These are phyloP conservation scores for Drosophila algonquin DNA, from an alignment of 2,888 invertebrate species.

Conservation along the genomic window DNA sequence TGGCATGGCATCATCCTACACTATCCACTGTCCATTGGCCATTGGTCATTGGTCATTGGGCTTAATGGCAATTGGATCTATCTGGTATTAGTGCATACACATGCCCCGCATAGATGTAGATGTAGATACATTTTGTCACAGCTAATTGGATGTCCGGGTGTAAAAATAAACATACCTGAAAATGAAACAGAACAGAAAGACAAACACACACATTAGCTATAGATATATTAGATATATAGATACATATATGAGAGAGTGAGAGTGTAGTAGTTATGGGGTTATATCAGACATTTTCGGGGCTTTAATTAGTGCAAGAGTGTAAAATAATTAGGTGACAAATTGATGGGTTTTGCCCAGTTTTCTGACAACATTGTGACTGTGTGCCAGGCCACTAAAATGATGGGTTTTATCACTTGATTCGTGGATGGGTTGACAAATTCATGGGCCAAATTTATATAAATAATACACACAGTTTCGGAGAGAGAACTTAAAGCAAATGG, in stretches of 20 bases:
- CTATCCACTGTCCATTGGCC: background rate
- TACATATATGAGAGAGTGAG: no score
- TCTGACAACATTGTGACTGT: background rate
- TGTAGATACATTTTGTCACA: conserved; percentile 18
- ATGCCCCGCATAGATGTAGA: conserved; percentile 1
- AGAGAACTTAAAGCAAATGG: no score
- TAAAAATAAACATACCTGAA: conserved; percentile 43
- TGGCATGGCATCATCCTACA: background rate
- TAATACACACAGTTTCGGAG: no score
- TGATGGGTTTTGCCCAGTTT: background rate
- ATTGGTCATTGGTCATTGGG: background rate
- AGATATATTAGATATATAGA: background rate
- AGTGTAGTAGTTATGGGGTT: no score
- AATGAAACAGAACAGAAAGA: conserved; percentile 18
- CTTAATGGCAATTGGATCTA: conserved; percentile 20
- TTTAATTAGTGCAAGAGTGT: conserved; percentile 11
- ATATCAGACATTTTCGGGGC: no score
- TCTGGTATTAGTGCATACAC: background rate
- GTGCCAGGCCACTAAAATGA: background rate
- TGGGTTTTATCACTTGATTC: background rate
- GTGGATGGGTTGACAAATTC: background rate
- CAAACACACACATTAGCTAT: background rate
- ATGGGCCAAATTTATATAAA: background rate
- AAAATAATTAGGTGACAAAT: conserved; percentile 8
- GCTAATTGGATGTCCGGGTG: conserved; percentile 46